These are phyloP conservation scores for Danio choprae DNA, from an alignment of 2,797 vertebrate genomes.

Conservation along the genomic window DNA sequence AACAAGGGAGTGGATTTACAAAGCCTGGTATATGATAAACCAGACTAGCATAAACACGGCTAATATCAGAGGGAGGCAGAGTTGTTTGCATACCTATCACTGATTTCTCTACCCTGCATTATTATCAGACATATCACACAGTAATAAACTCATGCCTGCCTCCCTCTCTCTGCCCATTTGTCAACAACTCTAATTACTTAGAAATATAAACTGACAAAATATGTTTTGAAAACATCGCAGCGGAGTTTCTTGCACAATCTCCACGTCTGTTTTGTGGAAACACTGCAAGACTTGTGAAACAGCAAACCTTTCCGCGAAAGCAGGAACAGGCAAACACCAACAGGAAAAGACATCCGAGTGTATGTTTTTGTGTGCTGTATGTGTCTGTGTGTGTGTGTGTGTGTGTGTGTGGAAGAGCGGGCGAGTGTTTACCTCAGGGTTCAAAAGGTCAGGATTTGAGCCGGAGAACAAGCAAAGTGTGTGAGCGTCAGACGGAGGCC, in stretches of 20 bases:
- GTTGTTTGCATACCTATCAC: background rate
- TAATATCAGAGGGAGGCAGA: constrained; percentile 1
- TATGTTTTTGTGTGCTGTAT: constrained; percentile 52
- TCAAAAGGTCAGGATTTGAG: constrained; percentile 37
- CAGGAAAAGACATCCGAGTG: constrained; percentile 47
- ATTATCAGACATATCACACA: constrained; percentile 31
- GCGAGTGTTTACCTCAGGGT: constrained; percentile 52
- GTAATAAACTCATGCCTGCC: constrained; percentile 19
- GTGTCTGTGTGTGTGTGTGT: constrained; percentile 58
- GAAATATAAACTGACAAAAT: constrained; percentile 13
- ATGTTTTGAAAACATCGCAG: background rate
- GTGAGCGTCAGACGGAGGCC: constrained; percentile 23
- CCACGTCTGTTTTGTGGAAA: constrained; percentile 71
- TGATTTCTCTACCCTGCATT: constrained; percentile 7
- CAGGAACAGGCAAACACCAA: constrained; percentile 61
- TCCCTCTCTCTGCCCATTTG: constrained; percentile 10
- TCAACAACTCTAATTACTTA: constrained; percentile 38
- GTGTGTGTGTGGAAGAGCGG: constrained; percentile 37
- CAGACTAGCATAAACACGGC: constrained; percentile 5
- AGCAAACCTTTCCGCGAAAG: constrained; percentile 67
- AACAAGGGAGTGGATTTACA: constrained; percentile 10
- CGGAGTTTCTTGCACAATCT: constrained; percentile 64
- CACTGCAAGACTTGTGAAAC: constrained; percentile 74
- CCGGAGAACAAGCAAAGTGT: constrained; percentile 16
- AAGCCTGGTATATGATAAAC: constrained; percentile 15